Conservation (phyloP, 1,140 invertebrate genomes). For the Oedothorax gibbosus region DNA sequence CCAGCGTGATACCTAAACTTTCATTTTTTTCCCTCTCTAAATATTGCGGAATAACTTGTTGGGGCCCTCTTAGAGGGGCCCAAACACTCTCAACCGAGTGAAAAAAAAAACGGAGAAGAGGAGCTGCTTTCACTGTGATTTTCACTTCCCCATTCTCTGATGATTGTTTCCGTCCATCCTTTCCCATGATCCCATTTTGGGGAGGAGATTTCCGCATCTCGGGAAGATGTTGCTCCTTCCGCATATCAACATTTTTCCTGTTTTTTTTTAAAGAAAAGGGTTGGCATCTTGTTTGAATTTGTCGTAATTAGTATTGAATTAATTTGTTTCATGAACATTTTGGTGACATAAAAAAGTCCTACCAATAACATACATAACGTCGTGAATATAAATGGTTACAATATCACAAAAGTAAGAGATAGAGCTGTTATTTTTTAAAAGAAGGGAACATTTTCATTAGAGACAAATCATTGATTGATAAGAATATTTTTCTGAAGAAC, state of each 20-base stretch:
- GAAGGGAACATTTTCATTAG: too few relatives aligned
- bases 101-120: background rate
- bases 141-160: slow-evolving; percentile 51
- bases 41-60: slow-evolving; percentile 16
- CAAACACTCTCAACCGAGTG: slow-evolving; percentile 15
- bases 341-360: background rate
- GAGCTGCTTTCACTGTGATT: slow-evolving; percentile 46
- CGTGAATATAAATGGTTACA: too few relatives aligned
- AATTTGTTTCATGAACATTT: background rate
- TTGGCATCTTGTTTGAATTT: too few relatives aligned
- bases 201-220: background rate
- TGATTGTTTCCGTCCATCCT: slow-evolving; percentile 39
- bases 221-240: slow-evolving; percentile 21
- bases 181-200: slow-evolving; percentile 54
- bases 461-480: too few relatives aligned
- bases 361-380: background rate
- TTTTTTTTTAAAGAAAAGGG: background rate
- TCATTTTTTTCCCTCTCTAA: too few relatives aligned
- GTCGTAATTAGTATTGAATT: too few relatives aligned
- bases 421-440: too few relatives aligned
- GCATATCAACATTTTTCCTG: slow-evolving; percentile 19
- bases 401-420: too few relatives aligned
- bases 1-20: too few relatives aligned
- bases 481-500: too few relatives aligned
- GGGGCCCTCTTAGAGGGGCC: slow-evolving; percentile 30